Evolutionary conservation across 1,140 invertebrate species (phyloP), one percentile per base, ranked within the genome.

Genomic region (Pseudomyrmex sp.): DNA sequence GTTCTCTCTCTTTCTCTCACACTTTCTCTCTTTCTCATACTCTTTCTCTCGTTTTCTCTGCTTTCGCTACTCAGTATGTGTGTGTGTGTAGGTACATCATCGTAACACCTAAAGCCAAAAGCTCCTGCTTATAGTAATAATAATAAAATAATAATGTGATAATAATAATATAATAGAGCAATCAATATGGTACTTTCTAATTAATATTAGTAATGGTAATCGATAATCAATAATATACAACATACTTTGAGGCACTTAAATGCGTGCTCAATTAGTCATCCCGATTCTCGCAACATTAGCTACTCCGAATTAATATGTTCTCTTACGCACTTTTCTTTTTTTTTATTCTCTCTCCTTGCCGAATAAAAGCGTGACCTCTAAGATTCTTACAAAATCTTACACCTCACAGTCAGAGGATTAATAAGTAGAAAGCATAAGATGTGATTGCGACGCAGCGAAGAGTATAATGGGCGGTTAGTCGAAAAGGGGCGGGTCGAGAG

Each of bases 231-330:
- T 93, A 94, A 94, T 94, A 93, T 94, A 94, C 93, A 94, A 91
- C 93, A 94, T 93, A 93, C 92, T 94, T 87, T 94, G 94, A 94
- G 94, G 94, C 94, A 94, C 94, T 94, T 94, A 93, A 92, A 93
- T 93, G 88, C 92, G 94, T 94, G 93, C 94, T 94, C 94, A 94
- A 94, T 82, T 82, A 74, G 73, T 74, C 79, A 23, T 82, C 79
- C 58, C 70, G 79, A 82, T 74, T 82, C 59, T 82, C 79, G 68
- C 72, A 75, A 75, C 50, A 82, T 59, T 82, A 73, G 70, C 50
- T 82, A 65, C 62, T 70, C 26, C 23, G 54, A 83, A 65, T 68
- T 75, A 56, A 26, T 48, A 52, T 66, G 61, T 76, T 72, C 65
- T 83, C 66, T 56, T 23, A 23, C 48, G 15, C 62, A 70, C n/a